Percentiles rank a stretch among this genome's conserved stretches.
These are phyloP conservation scores for Gastrophysa polygoni DNA, from an alignment of 2,888 invertebrate genomes.

Conservation along the genomic window DNA sequence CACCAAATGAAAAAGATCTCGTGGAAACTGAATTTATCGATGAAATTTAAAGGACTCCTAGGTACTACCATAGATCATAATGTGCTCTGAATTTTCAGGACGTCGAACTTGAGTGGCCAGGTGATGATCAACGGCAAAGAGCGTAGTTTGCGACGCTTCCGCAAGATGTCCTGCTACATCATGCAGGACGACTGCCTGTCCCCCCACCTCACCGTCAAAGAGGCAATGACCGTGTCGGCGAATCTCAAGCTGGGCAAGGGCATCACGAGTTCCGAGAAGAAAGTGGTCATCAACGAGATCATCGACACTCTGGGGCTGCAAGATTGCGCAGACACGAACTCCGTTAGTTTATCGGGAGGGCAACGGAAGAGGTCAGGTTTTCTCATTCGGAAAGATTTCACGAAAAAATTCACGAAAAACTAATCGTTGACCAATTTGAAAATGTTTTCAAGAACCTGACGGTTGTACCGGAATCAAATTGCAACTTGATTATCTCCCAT, in stretches of 20 bases:
- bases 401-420: too few relatives aligned
- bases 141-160: slow-evolving; percentile 83
- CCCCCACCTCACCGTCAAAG: slow-evolving; percentile 87
- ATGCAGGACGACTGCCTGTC: slow-evolving; percentile 94
- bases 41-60: too few relatives aligned
- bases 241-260: slow-evolving; percentile 89
- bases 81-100: slow-evolving; percentile 67
- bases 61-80: too few relatives aligned
- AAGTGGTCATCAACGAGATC: slow-evolving; percentile 83
- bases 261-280: slow-evolving; percentile 73
- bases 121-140: slow-evolving; percentile 88
- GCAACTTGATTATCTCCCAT: too few relatives aligned
- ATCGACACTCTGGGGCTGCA: slow-evolving; percentile 82
- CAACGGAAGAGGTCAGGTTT: slow-evolving; percentile 70
- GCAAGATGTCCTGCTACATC: slow-evolving; percentile 94
- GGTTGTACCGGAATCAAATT: too few relatives aligned
- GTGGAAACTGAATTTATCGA: too few relatives aligned
- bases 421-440: too few relatives aligned
- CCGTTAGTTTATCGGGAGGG: slow-evolving; percentile 85
- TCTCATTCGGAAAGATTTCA: too few relatives aligned
- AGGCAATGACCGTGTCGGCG: slow-evolving; percentile 93
- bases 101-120: slow-evolving; percentile 82
- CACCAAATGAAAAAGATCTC: too few relatives aligned
- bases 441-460: too few relatives aligned
- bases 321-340: slow-evolving; percentile 80